Conservation (phyloP, 2,888 invertebrate genomes). For the Melinaea menophilus region DNA sequence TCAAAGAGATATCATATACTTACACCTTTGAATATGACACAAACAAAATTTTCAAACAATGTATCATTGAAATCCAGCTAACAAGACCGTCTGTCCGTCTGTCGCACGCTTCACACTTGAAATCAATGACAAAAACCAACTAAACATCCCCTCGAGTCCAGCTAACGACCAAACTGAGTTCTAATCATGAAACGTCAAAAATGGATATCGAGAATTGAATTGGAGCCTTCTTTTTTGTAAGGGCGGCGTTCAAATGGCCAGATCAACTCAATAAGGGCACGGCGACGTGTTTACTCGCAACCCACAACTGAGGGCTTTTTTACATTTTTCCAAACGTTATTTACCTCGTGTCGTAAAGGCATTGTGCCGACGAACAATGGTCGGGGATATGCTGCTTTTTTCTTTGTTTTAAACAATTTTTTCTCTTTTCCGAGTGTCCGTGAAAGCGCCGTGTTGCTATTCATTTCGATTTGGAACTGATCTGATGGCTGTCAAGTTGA, state of each 20-base stretch:
- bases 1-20: too few relatives aligned
- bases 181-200: constrained; percentile 77
- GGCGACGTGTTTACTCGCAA: constrained; percentile 73
- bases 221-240: constrained; percentile 60
- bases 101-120: constrained; percentile 38
- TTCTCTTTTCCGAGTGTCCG: constrained; percentile 45
- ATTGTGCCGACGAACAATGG: constrained; percentile 71
- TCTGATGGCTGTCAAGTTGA: constrained; percentile 39
- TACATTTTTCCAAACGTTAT: constrained; percentile 73
- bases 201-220: constrained; percentile 77
- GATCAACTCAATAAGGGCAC: constrained; percentile 75
- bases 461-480: constrained; percentile 55
- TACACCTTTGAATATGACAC: neutral
- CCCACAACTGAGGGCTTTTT: constrained; percentile 69
- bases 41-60: constrained; percentile 5
- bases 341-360: constrained; percentile 75
- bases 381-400: constrained; percentile 54
- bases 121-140: constrained; percentile 50
- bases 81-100: constrained; percentile 22
- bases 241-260: constrained; percentile 71
- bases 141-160: constrained; percentile 45
- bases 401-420: constrained; percentile 41
- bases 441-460: constrained; percentile 41
- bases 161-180: constrained; percentile 75
- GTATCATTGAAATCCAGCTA: constrained; percentile 6